Evolutionary conservation across 2,888 invertebrate genomes (phyloP).

Genomic region (Lithodes maja): DNA sequence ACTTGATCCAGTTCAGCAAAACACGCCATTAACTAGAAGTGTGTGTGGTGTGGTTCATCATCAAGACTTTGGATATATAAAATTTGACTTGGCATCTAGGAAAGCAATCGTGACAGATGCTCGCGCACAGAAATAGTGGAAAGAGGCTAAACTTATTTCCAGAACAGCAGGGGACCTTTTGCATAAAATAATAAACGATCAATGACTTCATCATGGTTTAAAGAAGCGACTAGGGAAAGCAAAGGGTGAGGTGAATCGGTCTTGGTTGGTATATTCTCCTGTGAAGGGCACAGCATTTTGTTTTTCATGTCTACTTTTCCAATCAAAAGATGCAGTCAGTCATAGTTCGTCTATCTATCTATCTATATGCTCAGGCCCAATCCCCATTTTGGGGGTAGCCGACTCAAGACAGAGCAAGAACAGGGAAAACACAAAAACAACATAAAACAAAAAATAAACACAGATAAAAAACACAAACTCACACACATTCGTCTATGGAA

Average conservation of each 20-base stretch:
- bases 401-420: too few relatives aligned
- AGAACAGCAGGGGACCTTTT: neutral
- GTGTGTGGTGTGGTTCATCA: constrained; percentile 1
- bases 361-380: too few relatives aligned
- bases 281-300: constrained; percentile 1
- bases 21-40: constrained; percentile 1
- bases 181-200: constrained; percentile 17
- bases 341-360: neutral
- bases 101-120: constrained; percentile 4
- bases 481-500: neutral
- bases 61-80: constrained; percentile 4
- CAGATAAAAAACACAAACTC: too few relatives aligned
- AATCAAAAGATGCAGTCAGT: neutral
- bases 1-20: constrained; percentile 21
- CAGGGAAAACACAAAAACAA: too few relatives aligned
- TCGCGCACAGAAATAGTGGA: constrained; percentile 4
- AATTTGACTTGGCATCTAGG: constrained; percentile 9
- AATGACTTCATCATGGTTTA: neutral
- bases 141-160: constrained; percentile 6
- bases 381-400: too few relatives aligned
- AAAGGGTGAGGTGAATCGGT: constrained; percentile 13
- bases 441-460: too few relatives aligned
- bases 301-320: constrained; percentile 14
- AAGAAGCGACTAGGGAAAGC: neutral
- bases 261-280: constrained; percentile 18